These are phyloP conservation scores for Eugnorisma glareosa DNA, from an alignment of 2,888 invertebrate species.

Conservation along the genomic window DNA sequence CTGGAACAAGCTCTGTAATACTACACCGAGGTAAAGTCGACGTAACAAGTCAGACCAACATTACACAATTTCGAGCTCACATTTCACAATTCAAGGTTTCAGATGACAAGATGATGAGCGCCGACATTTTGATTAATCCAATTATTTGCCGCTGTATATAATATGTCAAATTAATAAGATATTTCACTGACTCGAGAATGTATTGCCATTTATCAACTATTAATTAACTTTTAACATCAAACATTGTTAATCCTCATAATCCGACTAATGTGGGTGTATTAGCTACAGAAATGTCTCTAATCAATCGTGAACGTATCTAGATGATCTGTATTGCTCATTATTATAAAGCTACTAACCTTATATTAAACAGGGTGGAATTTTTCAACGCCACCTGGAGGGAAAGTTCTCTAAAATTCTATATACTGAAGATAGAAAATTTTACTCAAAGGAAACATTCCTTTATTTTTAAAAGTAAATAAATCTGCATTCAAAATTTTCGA, in stretches of 20 bases:
- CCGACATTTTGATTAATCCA: conserved; percentile 74
- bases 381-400: too few relatives aligned
- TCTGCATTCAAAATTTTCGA: too few relatives aligned
- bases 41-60: conserved; percentile 53
- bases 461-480: too few relatives aligned
- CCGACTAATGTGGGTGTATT: conserved; percentile 16
- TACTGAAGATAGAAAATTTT: too few relatives aligned
- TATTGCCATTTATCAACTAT: conserved; percentile 64
- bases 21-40: conserved; percentile 36
- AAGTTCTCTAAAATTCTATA: too few relatives aligned
- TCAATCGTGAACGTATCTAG: conserved; percentile 29
- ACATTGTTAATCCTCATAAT: conserved; percentile 54
- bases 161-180: conserved; percentile 70
- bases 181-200: conserved; percentile 61
- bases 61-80: conserved; percentile 57
- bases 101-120: conserved; percentile 69
- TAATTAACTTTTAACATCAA: conserved; percentile 66
- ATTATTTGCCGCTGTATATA: conserved; percentile 70
- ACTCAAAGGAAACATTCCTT: too few relatives aligned
- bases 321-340: conserved; percentile 19
- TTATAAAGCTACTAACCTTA: background rate
- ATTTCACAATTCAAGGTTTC: conserved; percentile 56
- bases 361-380: too few relatives aligned
- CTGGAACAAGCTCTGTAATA: conserved; percentile 40
- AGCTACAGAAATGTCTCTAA: conserved; percentile 27